Percentiles rank a stretch among this genome's conserved stretches.
Conservation (phyloP, 2,888 invertebrate species). For the Chalcis sispes region DNA sequence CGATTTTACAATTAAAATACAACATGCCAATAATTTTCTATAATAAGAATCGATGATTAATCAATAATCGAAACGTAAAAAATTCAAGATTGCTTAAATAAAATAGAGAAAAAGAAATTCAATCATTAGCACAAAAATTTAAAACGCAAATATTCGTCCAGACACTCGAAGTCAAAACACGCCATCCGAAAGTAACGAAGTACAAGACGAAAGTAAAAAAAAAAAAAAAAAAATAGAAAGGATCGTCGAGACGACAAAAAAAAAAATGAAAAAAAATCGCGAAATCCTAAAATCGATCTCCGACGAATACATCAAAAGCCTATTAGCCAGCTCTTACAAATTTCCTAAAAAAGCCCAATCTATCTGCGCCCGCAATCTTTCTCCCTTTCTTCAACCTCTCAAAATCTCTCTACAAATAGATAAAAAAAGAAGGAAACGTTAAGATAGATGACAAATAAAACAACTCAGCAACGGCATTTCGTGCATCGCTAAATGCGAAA, state of each 20-base stretch:
- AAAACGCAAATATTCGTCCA: neutral
- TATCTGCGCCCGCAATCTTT: conserved; percentile 28
- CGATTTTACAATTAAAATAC: no score
- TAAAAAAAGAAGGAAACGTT: no score
- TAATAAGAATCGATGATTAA: no score
- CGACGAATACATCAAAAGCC: conserved; percentile 41
- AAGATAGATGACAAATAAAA: neutral
- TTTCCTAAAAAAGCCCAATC: conserved; percentile 17
- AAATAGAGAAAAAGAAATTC: neutral
- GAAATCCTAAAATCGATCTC: conserved; percentile 33
- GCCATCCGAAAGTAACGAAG: neutral
- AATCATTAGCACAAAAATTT: no score
- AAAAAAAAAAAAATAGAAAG: neutral
- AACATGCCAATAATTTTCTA: no score
- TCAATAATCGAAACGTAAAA: no score
- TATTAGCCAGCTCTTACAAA: conserved; percentile 36
- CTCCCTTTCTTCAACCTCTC: neutral
- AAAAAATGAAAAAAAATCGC: neutral
- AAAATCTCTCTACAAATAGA: neutral
- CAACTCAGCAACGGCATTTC: no score
- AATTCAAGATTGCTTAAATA: no score
- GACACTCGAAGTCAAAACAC: neutral
- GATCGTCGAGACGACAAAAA: neutral
- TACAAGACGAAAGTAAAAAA: neutral
- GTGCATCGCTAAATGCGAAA: no score